Conservation (phyloP, 2,888 invertebrate genomes). For the Hetaerina titia region DNA sequence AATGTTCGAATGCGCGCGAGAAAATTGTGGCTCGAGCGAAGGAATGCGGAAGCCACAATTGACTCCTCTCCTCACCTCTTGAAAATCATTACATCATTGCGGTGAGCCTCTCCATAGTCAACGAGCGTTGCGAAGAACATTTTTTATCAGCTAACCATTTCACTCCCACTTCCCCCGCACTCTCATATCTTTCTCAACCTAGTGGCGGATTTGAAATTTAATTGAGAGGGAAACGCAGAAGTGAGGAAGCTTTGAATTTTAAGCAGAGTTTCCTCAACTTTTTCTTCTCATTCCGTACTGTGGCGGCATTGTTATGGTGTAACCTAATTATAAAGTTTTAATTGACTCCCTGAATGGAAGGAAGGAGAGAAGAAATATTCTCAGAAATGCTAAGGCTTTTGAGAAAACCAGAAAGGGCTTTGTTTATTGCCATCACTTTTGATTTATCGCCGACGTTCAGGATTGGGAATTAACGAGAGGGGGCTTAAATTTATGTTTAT, state of each 20-base stretch:
- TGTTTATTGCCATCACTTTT: constrained; percentile 15
- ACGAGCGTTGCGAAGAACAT: not conserved
- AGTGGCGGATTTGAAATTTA: not conserved
- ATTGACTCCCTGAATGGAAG: constrained; percentile 6
- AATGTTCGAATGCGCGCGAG: too few relatives aligned
- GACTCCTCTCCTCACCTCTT: not conserved
- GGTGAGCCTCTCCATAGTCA: not conserved
- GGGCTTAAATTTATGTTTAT: not conserved
- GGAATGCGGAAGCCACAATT: not conserved
- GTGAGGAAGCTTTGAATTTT: not conserved
- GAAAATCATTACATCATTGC: not conserved
- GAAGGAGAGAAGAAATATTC: not conserved
- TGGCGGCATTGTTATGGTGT: constrained; percentile 21
- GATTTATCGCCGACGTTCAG: not conserved
- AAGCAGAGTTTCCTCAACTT: not conserved
- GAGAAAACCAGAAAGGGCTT: not conserved
- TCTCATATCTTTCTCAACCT: not conserved
- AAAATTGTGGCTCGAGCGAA: not conserved
- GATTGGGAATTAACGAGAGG: not conserved
- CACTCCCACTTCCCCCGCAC: not conserved
- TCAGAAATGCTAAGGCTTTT: not conserved
- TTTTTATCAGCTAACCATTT: not conserved
- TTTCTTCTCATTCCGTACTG: not conserved
- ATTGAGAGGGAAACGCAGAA: not conserved
- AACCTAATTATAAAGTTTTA: constrained; percentile 35